These are phyloP conservation scores for Aphelenchoides fujianensis DNA, from an alignment of 1,140 invertebrate genomes.

Conservation along the genomic window DNA sequence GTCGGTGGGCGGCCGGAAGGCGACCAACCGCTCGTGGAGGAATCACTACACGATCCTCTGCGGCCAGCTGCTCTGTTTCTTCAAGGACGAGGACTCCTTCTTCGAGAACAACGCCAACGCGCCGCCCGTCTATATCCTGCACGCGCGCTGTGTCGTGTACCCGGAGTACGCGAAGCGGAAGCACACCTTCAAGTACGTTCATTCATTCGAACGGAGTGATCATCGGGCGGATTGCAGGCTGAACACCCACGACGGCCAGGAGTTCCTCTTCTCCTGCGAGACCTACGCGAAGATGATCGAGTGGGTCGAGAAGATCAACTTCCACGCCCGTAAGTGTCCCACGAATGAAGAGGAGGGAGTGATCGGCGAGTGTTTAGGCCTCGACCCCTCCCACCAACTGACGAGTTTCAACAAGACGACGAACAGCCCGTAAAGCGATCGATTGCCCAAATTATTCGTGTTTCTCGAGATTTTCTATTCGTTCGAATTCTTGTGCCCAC, in stretches of 20 bases:
- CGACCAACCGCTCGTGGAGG: conserved; percentile 90
- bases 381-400: neutral
- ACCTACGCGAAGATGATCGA: conserved; percentile 76
- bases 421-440: conserved; percentile 5
- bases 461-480: neutral
- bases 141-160: conserved; percentile 56
- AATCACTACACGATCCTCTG: conserved; percentile 89
- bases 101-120: conserved; percentile 77
- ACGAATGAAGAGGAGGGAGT: neutral
- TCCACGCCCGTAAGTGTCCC: conserved; percentile 78
- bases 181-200: conserved; percentile 80
- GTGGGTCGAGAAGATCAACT: conserved; percentile 88
- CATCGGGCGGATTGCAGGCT: conserved; percentile 39
- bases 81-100: conserved; percentile 82
- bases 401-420: conserved; percentile 1
- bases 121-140: conserved; percentile 77
- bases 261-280: conserved; percentile 81
- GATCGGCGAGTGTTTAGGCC: neutral
- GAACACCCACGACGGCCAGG: conserved; percentile 75
- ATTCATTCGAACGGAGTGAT: conserved; percentile 29
- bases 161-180: conserved; percentile 91
- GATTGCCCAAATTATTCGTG: conserved; percentile 10
- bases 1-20: conserved; percentile 85
- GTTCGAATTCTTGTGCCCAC: neutral
- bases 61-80: conserved; percentile 93